phyloP scores from a whole-genome alignment of 2,888 invertebrate species.

The Microctonus hyperodae region DNA sequence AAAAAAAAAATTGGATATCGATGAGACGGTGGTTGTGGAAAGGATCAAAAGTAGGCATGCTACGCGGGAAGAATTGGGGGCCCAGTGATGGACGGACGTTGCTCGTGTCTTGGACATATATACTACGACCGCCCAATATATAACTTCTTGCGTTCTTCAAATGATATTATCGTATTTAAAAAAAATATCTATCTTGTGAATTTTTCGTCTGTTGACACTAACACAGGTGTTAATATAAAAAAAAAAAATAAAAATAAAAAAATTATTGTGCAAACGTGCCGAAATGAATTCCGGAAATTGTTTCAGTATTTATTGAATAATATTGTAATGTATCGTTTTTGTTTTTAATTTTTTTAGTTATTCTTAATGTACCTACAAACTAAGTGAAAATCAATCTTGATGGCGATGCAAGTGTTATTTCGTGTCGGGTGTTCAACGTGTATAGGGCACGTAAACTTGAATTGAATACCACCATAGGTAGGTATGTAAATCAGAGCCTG shows the following conservation, averaged over 20 bases:
- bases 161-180: conserved; percentile 38
- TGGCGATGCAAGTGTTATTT: conserved; percentile 22
- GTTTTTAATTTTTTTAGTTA: background rate
- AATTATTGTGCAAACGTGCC: background rate
- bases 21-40: conserved; percentile 38
- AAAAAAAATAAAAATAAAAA: conserved; percentile 11
- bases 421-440: conserved; percentile 24
- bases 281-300: background rate
- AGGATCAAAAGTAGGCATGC: conserved; percentile 42
- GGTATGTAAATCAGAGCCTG: conserved; percentile 44
- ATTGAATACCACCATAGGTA: conserved; percentile 42
- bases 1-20: background rate
- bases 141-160: conserved; percentile 39
- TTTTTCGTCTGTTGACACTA: conserved; percentile 30
- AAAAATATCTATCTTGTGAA: conserved; percentile 36
- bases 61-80: conserved; percentile 39
- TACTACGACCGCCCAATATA: conserved; percentile 46
- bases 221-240: conserved; percentile 33
- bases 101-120: conserved; percentile 46
- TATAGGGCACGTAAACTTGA: conserved; percentile 36
- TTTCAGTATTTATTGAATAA: background rate
- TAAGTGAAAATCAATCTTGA: conserved; percentile 24
- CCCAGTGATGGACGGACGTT: conserved; percentile 56
- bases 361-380: background rate
- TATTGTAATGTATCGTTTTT: background rate